These are phyloP conservation scores for Eulemur coronatus DNA, from an alignment of 2,797 vertebrate genomes.

Conservation along the genomic window DNA sequence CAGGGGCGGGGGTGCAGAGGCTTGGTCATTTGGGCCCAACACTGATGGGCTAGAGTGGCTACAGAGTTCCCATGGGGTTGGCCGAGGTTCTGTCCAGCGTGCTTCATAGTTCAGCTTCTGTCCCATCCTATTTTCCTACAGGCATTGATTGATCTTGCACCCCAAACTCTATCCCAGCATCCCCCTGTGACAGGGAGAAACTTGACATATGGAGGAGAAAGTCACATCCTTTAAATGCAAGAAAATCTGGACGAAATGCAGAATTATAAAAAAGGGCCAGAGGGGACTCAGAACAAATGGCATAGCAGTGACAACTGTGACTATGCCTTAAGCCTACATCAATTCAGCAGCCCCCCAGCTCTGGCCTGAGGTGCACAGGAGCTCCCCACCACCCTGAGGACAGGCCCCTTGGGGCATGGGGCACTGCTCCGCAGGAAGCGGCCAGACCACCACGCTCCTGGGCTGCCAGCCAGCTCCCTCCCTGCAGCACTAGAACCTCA, in stretches of 20 bases:
- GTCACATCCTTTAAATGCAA: not conserved
- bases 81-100: not conserved
- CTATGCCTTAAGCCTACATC: not conserved
- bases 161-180: not conserved
- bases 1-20: accelerated
- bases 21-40: not conserved
- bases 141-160: not conserved
- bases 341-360: not conserved
- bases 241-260: not conserved
- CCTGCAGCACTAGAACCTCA: not conserved
- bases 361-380: not conserved
- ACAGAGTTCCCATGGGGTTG: no score
- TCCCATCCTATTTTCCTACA: not conserved
- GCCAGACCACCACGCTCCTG: accelerated
- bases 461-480: not conserved
- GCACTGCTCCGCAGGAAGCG: not conserved
- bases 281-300: not conserved
- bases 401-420: not conserved
- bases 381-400: not conserved
- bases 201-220: not conserved
- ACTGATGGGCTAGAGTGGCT: not conserved
- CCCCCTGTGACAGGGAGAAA: not conserved
- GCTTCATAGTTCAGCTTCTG: not conserved
- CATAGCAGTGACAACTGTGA: accelerated
- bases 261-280: not conserved